Conservation (phyloP, 2,797 vertebrate genomes). For the Rhinogobio ventralis region DNA sequence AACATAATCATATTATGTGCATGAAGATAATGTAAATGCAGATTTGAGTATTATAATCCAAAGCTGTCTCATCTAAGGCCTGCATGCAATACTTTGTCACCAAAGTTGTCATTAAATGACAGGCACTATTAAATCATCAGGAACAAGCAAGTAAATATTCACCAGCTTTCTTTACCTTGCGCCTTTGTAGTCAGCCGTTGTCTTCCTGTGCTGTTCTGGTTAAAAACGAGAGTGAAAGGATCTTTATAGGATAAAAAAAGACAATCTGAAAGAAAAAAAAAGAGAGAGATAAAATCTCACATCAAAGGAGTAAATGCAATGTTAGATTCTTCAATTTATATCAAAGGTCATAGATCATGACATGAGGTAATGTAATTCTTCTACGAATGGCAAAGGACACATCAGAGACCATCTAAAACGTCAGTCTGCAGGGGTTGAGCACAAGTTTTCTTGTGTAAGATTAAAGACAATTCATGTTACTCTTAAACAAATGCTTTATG, state of each 20-base stretch:
- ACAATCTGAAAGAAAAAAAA: constrained; percentile 17
- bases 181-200: constrained; percentile 49
- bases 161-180: constrained; percentile 46
- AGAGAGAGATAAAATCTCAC: constrained; percentile 38
- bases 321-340: background rate
- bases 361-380: background rate
- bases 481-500: background rate
- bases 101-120: constrained; percentile 16
- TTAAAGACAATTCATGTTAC: background rate
- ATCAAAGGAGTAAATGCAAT: constrained; percentile 27
- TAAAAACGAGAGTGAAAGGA: constrained; percentile 43
- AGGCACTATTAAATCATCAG: background rate
- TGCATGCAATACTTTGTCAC: background rate
- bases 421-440: constrained; percentile 8
- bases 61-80: background rate
- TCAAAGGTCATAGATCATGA: background rate
- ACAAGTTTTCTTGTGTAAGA: background rate
- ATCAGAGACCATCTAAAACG: constrained; percentile 4
- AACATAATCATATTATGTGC: background rate
- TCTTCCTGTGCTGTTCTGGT: constrained; percentile 58
- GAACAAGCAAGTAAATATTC: constrained; percentile 39
- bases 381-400: background rate
- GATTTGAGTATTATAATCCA: background rate
- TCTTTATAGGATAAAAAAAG: constrained; percentile 8
- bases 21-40: background rate